These are phyloP conservation scores for Cotesia chilonis DNA, from an alignment of 1,140 invertebrate genomes.

Conservation along the genomic window DNA sequence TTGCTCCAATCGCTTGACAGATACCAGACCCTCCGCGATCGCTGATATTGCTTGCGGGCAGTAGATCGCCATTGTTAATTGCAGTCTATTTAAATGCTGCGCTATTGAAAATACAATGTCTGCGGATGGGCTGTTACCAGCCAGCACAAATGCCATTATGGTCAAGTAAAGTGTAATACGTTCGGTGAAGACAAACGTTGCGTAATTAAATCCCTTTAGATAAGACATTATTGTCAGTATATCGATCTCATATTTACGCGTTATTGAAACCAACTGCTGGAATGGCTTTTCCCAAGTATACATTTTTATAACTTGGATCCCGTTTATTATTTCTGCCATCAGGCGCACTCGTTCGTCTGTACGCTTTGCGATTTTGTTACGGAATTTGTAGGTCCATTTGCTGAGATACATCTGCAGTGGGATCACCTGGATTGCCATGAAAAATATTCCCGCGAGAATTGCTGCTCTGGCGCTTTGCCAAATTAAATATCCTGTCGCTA, in stretches of 20 bases:
- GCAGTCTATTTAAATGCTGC: slow-evolving; percentile 77
- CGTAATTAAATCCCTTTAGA: slow-evolving; percentile 75
- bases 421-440: slow-evolving; percentile 72
- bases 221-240: slow-evolving; percentile 75
- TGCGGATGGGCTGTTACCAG: slow-evolving; percentile 71
- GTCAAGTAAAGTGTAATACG: slow-evolving; percentile 77
- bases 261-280: slow-evolving; percentile 70
- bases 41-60: slow-evolving; percentile 73
- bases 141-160: slow-evolving; percentile 73
- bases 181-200: slow-evolving; percentile 74
- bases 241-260: slow-evolving; percentile 73
- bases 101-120: slow-evolving; percentile 78
- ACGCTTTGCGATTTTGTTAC: slow-evolving; percentile 72
- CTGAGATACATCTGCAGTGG: slow-evolving; percentile 75
- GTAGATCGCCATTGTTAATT: slow-evolving; percentile 77
- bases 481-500: slow-evolving; percentile 71
- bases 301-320: slow-evolving; percentile 86
- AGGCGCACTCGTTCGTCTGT: slow-evolving; percentile 83
- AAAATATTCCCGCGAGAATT: slow-evolving; percentile 69
- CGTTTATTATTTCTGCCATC: slow-evolving; percentile 84
- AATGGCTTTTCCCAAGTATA: slow-evolving; percentile 86
- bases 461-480: slow-evolving; percentile 70
- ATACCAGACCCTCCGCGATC: slow-evolving; percentile 71
- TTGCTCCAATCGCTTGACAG: slow-evolving; percentile 70
- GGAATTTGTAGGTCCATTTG: slow-evolving; percentile 70